Evolutionary conservation across 2,113 vertebrate genomes (phyloP).

Genomic region (Leucopsar rothschildi): DNA sequence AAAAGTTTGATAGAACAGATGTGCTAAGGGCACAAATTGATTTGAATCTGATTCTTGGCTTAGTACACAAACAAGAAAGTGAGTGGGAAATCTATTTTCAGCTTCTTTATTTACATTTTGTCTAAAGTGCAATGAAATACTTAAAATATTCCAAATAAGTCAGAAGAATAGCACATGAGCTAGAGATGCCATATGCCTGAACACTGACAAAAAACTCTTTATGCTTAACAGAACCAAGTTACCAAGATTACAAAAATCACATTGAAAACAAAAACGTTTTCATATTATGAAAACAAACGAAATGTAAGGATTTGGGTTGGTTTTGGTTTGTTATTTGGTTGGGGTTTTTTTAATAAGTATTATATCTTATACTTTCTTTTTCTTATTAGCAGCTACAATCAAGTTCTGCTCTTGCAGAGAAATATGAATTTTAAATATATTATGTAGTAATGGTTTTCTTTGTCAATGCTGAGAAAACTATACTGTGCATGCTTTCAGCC

Average conservation of each 20-base stretch:
- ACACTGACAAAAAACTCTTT: neutral
- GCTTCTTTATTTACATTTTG: neutral
- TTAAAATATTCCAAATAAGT: neutral
- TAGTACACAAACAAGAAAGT: neutral
- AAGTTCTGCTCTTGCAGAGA: neutral
- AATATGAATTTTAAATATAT: neutral
- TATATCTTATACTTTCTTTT: neutral
- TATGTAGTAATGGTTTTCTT: neutral
- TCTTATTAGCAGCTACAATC: neutral
- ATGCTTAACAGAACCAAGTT: neutral
- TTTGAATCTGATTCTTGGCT: neutral
- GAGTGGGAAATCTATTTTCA: neutral
- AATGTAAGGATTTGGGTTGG: neutral
- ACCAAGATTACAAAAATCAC: neutral
- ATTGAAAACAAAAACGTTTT: neutral
- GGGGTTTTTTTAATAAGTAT: neutral
- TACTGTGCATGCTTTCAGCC: neutral
- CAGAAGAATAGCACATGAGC: neutral
- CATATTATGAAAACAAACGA: neutral
- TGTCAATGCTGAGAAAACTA: neutral
- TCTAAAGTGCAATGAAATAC: neutral
- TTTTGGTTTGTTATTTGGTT: neutral
- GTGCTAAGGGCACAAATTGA: neutral
- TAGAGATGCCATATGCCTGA: neutral
- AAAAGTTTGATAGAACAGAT: neutral